Conservation (phyloP, 2,797 vertebrate genomes). For the Petrocephalus sullivani region DNA sequence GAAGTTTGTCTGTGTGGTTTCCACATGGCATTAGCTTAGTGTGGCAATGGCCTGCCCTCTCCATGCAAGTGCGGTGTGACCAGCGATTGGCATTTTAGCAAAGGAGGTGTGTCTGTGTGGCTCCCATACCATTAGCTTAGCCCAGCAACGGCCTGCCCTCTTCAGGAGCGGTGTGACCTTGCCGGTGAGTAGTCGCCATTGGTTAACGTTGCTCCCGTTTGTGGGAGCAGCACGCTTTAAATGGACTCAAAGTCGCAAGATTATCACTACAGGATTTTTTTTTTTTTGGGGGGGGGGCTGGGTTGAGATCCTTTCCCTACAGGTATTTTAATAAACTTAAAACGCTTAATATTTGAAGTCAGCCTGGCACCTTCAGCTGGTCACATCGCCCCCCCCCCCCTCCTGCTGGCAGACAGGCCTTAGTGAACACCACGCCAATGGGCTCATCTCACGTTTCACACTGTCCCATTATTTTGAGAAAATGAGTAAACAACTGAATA, state of each 20-base stretch:
- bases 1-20: slow-evolving; percentile 31
- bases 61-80: slow-evolving; percentile 37
- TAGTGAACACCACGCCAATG: background rate
- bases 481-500: background rate
- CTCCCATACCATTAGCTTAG: background rate
- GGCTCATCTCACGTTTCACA: background rate
- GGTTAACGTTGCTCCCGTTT: background rate
- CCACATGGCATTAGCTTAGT: background rate
- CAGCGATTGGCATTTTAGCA: slow-evolving; percentile 53
- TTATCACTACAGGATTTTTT: background rate
- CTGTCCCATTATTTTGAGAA: background rate
- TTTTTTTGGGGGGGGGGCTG: background rate
- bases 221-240: background rate
- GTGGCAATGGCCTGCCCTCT: background rate
- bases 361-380: slow-evolving; percentile 13
- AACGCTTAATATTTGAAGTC: slow-evolving; percentile 11
- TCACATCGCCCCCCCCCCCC: background rate
- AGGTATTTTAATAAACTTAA: slow-evolving; percentile 23
- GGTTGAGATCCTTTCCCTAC: background rate
- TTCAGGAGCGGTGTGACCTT: slow-evolving; percentile 33
- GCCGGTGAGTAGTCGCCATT: background rate
- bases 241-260: background rate
- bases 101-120: slow-evolving; percentile 33
- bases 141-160: background rate
- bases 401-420: background rate